Evolutionary conservation across 2,888 invertebrate genomes (phyloP), one percentile per base, ranked within the genome.

Genomic region (Melanchra persicariae): DNA sequence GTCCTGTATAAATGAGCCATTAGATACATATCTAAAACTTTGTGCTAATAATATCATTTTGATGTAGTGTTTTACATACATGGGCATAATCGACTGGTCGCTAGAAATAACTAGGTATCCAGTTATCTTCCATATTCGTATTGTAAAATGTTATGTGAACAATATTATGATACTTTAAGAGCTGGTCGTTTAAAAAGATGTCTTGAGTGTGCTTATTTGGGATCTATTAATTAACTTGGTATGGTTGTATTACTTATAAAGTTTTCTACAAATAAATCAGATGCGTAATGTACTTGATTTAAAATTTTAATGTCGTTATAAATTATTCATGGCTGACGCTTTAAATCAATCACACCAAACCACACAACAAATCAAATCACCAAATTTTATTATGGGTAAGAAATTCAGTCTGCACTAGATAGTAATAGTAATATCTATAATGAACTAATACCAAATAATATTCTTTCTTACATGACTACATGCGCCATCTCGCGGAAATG

Each of bases 401-500:
- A 12, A 37, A 12, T 37, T 37, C 12, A 37, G 12, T 12, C 12
- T 37, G 37, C 37, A 30, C 6, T 30, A n/a, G 30, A 5, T 30
- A 30, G 0, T 30, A 30, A 30, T 30, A 30, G 3, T 30, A 30
- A 30, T 6, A 30, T 1, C 30, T 30, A 30, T 1, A 30, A 3
- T 3, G 3, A 40, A 40, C 40, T 40, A 40, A 15, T 5, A 40
- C 5, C 5, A 6, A 40, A 40, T 4, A 40, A 4, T 40, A 19
- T 19, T 4, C 7, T 6, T 45, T 19, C 19, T 17, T 43, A 43
- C 3, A 6, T 45, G n/a, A 45, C 45, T 45, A 45, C 45, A 5
- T 19, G 10, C n/a, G 82, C 78, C 79, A 79, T 82, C 79, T 79
- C 26, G 40, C 55, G 45, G 19, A 37, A 49, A 49, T n/a, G 6